Conservation (phyloP, 2,797 vertebrate species). For the Cephalopachus bancanus region DNA sequence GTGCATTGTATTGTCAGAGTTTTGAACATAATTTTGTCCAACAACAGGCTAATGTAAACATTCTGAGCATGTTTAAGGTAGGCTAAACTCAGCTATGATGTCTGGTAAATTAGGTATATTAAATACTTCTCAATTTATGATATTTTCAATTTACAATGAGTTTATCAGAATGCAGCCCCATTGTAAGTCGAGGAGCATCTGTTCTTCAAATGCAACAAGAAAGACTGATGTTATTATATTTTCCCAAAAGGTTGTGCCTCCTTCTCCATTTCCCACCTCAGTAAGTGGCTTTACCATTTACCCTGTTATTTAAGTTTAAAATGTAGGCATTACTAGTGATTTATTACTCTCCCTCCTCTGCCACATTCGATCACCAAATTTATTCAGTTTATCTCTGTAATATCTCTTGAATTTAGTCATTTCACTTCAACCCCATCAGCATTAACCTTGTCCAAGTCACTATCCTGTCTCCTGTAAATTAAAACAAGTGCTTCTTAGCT, state of each 20-base stretch:
- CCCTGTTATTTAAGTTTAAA: background rate
- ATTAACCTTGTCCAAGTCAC: background rate
- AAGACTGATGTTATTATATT: background rate
- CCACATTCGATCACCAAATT: background rate
- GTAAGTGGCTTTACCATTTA: background rate
- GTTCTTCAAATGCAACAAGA: background rate
- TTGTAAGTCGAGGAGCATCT: background rate
- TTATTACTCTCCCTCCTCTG: background rate
- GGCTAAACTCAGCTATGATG: background rate
- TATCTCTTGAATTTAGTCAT: conserved; percentile 28
- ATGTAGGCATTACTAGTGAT: background rate
- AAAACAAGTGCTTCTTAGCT: background rate
- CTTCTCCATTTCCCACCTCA: background rate
- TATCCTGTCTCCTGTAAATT: background rate
- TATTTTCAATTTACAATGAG: background rate
- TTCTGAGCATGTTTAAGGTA: background rate
- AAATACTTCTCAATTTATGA: background rate
- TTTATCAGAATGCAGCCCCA: background rate
- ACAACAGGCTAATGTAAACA: background rate
- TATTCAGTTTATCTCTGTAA: conserved; percentile 2
- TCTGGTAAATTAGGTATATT: background rate
- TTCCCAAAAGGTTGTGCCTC: background rate
- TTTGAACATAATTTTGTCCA: background rate
- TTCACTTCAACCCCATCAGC: background rate
- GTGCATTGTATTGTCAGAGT: background rate